Evolutionary conservation across 2,113 vertebrate genomes (phyloP).

Genomic region (Litocranius walleri): DNA sequence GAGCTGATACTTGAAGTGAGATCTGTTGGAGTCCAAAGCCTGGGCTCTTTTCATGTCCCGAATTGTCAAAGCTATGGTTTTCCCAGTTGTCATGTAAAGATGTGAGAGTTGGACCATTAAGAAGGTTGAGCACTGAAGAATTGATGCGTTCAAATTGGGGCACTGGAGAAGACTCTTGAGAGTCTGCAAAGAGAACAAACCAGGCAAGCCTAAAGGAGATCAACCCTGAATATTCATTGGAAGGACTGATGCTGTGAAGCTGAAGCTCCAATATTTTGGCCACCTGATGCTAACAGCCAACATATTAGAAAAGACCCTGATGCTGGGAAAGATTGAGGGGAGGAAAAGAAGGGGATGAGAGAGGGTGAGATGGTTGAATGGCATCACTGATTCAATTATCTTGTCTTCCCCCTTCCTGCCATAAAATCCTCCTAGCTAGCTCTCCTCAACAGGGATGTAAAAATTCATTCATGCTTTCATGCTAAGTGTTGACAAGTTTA

Average conservation of each 20-base stretch:
- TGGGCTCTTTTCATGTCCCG: neutral
- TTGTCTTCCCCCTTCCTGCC: neutral
- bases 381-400: neutral
- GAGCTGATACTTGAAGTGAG: neutral
- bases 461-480: neutral
- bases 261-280: neutral
- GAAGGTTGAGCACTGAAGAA: neutral
- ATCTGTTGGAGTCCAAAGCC: neutral
- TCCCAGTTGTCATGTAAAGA: fast-evolving
- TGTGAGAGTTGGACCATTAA: neutral
- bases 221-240: neutral
- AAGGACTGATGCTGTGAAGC: neutral
- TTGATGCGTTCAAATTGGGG: neutral
- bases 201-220: neutral
- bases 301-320: neutral
- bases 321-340: neutral
- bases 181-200: neutral
- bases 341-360: neutral
- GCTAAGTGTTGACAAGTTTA: neutral
- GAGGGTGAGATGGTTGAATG: neutral
- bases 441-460: neutral
- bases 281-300: neutral
- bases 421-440: neutral
- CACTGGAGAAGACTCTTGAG: neutral
- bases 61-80: neutral